A percentile compares a stretch with the other conserved stretches of the same genome.
Evolutionary conservation across 2,113 vertebrate species (phyloP).

Genomic region (Leptobrachium leishanense): DNA sequence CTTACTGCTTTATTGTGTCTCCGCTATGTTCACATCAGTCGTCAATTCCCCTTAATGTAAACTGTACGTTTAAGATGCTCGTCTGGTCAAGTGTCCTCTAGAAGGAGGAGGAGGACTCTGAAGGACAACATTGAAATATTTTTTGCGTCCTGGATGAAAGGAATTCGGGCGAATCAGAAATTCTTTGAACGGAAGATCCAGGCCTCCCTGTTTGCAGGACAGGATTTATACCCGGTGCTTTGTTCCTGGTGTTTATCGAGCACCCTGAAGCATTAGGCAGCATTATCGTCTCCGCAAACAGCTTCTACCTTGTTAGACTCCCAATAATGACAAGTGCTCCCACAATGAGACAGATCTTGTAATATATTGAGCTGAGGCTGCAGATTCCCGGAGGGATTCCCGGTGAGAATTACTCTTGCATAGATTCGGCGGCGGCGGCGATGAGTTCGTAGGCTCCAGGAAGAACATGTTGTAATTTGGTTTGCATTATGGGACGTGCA

Average conservation of each 20-base stretch:
- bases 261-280: slow-evolving; percentile 12
- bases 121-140: too few species aligned
- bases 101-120: too few species aligned
- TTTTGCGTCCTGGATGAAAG: background rate
- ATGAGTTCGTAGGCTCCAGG: too few species aligned
- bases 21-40: too few species aligned
- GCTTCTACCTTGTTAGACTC: slow-evolving; percentile 8
- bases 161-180: background rate
- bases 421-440: background rate
- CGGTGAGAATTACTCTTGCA: too few species aligned
- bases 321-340: background rate
- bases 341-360: slow-evolving; percentile 9
- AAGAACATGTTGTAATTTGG: too few species aligned
- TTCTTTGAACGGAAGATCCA: background rate
- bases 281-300: slow-evolving; percentile 3
- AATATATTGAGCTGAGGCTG: slow-evolving; percentile 1
- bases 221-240: background rate
- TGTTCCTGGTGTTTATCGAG: slow-evolving; percentile 6
- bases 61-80: too few species aligned
- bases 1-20: too few species aligned
- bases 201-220: background rate
- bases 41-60: too few species aligned
- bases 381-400: background rate
- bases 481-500: too few species aligned
- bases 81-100: too few species aligned